Conservation (phyloP, 2,888 invertebrate genomes). For the Leuctra nigra region DNA sequence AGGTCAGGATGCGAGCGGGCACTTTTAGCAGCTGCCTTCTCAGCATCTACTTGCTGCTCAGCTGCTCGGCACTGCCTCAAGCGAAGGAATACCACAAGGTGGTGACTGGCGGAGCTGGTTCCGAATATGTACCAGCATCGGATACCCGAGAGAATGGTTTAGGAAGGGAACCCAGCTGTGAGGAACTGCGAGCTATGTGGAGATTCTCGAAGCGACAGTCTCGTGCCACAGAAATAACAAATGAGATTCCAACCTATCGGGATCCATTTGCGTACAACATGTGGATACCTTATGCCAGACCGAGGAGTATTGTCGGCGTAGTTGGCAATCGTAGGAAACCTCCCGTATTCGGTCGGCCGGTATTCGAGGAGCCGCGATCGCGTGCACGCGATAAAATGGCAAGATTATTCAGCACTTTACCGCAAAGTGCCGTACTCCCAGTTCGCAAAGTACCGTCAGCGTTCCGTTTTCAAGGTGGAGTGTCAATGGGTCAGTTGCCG, state of each 20-base stretch:
- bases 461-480: conserved; percentile 29
- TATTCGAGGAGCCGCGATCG: conserved; percentile 59
- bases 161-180: conserved; percentile 74
- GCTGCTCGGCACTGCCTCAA: conserved; percentile 4
- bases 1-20: conserved; percentile 19
- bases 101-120: conserved; percentile 18
- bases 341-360: conserved; percentile 61
- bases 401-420: conserved; percentile 27
- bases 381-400: conserved; percentile 40
- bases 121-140: conserved; percentile 27
- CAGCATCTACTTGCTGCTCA: conserved; percentile 3
- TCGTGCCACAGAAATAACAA: conserved; percentile 77
- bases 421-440: neutral
- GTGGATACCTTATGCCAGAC: conserved; percentile 59
- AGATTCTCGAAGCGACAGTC: conserved; percentile 84
- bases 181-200: conserved; percentile 87
- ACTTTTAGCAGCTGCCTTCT: neutral
- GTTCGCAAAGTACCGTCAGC: conserved; percentile 13
- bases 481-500: conserved; percentile 27
- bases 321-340: conserved; percentile 35
- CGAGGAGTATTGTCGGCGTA: conserved; percentile 21
- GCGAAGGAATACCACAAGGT: conserved; percentile 1
- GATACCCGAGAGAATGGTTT: too few relatives aligned
- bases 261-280: conserved; percentile 77
- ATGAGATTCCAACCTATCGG: conserved; percentile 75